Evolutionary conservation across 2,113 vertebrate genomes (phyloP).

Genomic region (Python bivittatus): DNA sequence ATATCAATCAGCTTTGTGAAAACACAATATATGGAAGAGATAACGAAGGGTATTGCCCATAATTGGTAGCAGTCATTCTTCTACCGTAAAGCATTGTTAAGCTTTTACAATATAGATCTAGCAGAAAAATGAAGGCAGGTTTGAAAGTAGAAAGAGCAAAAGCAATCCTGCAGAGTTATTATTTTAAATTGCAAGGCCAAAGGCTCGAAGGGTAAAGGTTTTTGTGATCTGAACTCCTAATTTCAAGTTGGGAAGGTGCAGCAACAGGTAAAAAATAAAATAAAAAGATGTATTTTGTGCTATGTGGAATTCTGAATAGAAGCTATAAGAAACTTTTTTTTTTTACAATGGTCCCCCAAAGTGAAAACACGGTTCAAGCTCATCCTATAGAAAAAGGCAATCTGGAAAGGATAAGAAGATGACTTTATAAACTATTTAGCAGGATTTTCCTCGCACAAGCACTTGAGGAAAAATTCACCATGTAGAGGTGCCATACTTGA

Average conservation of each 20-base stretch:
- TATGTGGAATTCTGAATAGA: conserved; percentile 40
- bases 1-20: conserved; percentile 27
- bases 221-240: conserved; percentile 37
- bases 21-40: conserved; percentile 38
- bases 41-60: conserved; percentile 35
- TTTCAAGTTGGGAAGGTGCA: conserved; percentile 42
- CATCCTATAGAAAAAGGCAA: conserved; percentile 25
- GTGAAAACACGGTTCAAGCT: conserved; percentile 28
- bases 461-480: conserved; percentile 5
- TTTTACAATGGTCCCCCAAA: conserved; percentile 16
- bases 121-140: conserved; percentile 27
- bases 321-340: conserved; percentile 23
- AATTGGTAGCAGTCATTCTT: conserved; percentile 33
- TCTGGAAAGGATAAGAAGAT: conserved; percentile 23
- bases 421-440: conserved; percentile 9
- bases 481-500: background rate
- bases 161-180: conserved; percentile 38
- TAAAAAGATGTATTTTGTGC: background rate
- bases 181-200: conserved; percentile 42
- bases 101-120: conserved; percentile 27
- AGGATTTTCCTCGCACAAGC: conserved; percentile 6
- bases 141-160: conserved; percentile 40
- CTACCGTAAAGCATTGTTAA: conserved; percentile 36
- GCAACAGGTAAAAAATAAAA: conserved; percentile 28
- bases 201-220: conserved; percentile 37